Conservation (phyloP, 2,113 vertebrate species). For the Nansenia antarctica region DNA sequence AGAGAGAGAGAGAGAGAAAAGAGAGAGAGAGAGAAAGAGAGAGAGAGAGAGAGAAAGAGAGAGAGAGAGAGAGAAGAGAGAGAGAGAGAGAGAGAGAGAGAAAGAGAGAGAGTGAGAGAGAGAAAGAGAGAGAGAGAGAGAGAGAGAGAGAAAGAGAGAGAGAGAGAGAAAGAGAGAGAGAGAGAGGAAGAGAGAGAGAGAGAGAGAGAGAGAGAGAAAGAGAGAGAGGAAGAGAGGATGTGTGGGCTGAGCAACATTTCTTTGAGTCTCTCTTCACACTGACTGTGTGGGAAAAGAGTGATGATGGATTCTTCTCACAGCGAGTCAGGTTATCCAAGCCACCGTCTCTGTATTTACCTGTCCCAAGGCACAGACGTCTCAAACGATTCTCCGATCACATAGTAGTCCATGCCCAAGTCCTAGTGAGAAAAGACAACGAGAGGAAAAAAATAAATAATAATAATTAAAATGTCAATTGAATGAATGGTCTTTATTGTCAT, state of each 20-base stretch:
- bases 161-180: slow-evolving; percentile 42
- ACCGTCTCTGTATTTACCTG: slow-evolving; percentile 79
- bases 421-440: slow-evolving; percentile 49
- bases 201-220: not conserved
- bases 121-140: slow-evolving; percentile 32
- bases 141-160: slow-evolving; percentile 46
- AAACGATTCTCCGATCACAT: slow-evolving; percentile 95
- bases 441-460: not conserved
- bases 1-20: slow-evolving; percentile 35
- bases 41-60: slow-evolving; percentile 43
- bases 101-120: slow-evolving; percentile 52
- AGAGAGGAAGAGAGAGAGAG: not conserved
- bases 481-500: no score
- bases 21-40: slow-evolving; percentile 35
- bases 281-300: slow-evolving; percentile 29
- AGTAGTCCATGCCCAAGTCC: slow-evolving; percentile 97
- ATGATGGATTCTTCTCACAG: slow-evolving; percentile 5
- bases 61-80: slow-evolving; percentile 37
- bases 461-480: no score
- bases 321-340: slow-evolving; percentile 2
- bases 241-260: not conserved
- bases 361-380: slow-evolving; percentile 99
- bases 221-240: not conserved
- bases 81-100: slow-evolving; percentile 17
- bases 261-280: not conserved